Conservation (phyloP, 2,888 invertebrate species). For the Adelphocoris suturalis region DNA sequence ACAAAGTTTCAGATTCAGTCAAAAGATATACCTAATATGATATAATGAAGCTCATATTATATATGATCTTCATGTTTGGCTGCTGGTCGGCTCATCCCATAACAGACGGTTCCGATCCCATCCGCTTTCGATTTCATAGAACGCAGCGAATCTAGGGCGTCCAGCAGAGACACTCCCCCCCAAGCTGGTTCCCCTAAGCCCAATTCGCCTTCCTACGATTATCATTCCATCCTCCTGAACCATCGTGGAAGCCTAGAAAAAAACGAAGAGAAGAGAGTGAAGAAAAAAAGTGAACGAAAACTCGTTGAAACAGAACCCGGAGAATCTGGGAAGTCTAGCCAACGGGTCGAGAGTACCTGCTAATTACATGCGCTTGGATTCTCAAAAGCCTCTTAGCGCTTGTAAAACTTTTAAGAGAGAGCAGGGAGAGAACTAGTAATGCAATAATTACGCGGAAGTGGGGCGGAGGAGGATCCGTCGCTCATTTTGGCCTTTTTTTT, state of each 20-base stretch:
- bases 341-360: background rate
- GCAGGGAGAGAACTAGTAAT: conserved; percentile 5
- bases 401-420: conserved; percentile 26
- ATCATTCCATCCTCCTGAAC: background rate
- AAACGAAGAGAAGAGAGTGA: background rate
- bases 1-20: no score
- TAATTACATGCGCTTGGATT: conserved; percentile 12
- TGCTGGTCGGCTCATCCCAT: background rate
- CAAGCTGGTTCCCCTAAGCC: background rate
- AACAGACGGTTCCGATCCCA: background rate
- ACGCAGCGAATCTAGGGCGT: background rate
- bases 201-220: background rate
- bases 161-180: background rate
- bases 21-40: no score
- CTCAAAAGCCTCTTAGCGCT: conserved; percentile 28
- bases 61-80: no score
- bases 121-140: conserved; percentile 1
- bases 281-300: conserved; percentile 37
- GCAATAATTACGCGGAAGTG: conserved; percentile 52
- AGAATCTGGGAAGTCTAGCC: conserved; percentile 33
- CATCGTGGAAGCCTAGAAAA: background rate
- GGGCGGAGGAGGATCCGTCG: conserved; percentile 14
- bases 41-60: no score
- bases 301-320: conserved; percentile 39
- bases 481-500: conserved; percentile 30